These are phyloP conservation scores for Zootermopsis nevadensis DNA, from an alignment of 2,888 invertebrate genomes.

Conservation along the genomic window DNA sequence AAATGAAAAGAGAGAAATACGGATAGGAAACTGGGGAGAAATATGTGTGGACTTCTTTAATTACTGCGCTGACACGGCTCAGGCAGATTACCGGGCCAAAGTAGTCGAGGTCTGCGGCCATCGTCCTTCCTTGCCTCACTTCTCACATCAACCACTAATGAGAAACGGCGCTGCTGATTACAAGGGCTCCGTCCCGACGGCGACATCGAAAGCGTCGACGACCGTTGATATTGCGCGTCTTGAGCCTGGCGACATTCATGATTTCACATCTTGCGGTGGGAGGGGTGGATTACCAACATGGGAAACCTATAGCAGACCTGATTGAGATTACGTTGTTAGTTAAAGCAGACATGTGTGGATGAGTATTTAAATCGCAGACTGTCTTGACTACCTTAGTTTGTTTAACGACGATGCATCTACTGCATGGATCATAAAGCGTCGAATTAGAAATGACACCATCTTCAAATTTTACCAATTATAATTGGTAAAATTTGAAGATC, in stretches of 20 bases:
- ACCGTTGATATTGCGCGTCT: constrained; percentile 41
- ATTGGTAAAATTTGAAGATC: no score
- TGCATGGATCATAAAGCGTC: no score
- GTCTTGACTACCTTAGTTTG: no score
- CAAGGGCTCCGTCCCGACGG: constrained; percentile 34
- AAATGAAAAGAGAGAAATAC: background rate
- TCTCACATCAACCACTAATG: constrained; percentile 48
- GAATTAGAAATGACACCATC: no score
- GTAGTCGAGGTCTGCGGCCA: constrained; percentile 1
- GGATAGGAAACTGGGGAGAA: constrained; percentile 17
- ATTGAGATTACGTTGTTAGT: background rate
- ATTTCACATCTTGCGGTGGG: background rate
- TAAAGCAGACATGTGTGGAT: no score
- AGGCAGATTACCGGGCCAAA: constrained; percentile 41
- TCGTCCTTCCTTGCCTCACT: constrained; percentile 7
- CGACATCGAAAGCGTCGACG: constrained; percentile 34
- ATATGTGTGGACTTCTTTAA: constrained; percentile 46
- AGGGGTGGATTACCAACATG: background rate
- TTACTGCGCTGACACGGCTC: constrained; percentile 43
- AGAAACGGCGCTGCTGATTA: constrained; percentile 49
- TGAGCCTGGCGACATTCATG: constrained; percentile 15
- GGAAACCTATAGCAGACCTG: constrained; percentile 21
- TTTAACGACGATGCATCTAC: no score
- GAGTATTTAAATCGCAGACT: no score
- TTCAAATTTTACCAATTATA: no score